Conservation (phyloP, 2,113 vertebrate genomes). For the Columba janthina region DNA sequence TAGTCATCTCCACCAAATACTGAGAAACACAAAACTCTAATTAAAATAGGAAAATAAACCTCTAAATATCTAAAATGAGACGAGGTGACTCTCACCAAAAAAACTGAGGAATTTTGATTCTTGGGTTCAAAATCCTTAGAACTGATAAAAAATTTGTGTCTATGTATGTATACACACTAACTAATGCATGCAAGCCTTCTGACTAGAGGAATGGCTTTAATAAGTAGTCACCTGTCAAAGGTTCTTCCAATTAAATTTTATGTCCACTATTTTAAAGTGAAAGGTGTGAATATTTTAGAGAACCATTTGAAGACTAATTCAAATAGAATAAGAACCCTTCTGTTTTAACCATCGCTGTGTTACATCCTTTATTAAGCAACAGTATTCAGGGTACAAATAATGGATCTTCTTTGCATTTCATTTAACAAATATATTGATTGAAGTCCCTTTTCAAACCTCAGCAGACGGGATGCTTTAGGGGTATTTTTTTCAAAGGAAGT, state of each 20-base stretch:
- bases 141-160: neutral
- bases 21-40: neutral
- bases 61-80: neutral
- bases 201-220: neutral
- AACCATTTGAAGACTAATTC: constrained; percentile 34
- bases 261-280: neutral
- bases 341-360: neutral
- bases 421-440: constrained; percentile 66
- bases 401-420: constrained; percentile 53
- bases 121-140: neutral
- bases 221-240: neutral
- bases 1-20: neutral
- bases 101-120: neutral
- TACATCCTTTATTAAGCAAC: constrained; percentile 8
- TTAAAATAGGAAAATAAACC: neutral
- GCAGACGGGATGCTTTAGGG: constrained; percentile 59
- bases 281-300: constrained; percentile 2
- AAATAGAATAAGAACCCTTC: constrained; percentile 11
- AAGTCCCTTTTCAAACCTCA: constrained; percentile 56
- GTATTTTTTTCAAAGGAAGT: constrained; percentile 66
- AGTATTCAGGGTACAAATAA: constrained; percentile 24
- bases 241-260: neutral
- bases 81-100: fast-evolving
- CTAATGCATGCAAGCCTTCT: neutral
- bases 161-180: fast-evolving